Evolutionary conservation across 1,140 invertebrate genomes (phyloP).

Genomic region (Drosophila murphyi): DNA sequence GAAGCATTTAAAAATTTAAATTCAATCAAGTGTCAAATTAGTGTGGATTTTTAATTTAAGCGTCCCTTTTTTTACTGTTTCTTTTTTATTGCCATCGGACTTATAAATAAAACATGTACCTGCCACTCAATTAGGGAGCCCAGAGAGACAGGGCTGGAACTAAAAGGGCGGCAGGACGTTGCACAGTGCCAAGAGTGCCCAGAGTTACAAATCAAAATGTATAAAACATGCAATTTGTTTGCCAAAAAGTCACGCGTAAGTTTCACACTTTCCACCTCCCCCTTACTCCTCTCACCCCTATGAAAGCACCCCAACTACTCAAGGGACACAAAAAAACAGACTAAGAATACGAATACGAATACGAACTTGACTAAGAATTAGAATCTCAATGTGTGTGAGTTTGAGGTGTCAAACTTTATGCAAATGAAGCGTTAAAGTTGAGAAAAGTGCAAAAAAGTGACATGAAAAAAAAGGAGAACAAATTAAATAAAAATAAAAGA

Average conservation of each 20-base stretch:
- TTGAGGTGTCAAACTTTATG: slow-evolving; percentile 36
- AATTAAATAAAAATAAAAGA: slow-evolving; percentile 17
- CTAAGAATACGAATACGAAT: slow-evolving; percentile 23
- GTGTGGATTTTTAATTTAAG: slow-evolving; percentile 76
- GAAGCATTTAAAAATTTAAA: slow-evolving; percentile 68
- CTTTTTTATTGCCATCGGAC: slow-evolving; percentile 40
- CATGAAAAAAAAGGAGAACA: slow-evolving; percentile 31
- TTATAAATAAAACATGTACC: slow-evolving; percentile 79
- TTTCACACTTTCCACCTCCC: slow-evolving; percentile 16
- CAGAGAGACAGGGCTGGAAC: slow-evolving; percentile 9
- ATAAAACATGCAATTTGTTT: slow-evolving; percentile 83
- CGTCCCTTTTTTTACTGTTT: slow-evolving; percentile 39
- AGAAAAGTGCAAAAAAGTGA: slow-evolving; percentile 41
- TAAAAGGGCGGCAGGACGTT: not conserved
- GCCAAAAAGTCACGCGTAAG: slow-evolving; percentile 71
- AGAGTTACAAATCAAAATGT: slow-evolving; percentile 78
- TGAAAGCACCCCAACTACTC: not conserved
- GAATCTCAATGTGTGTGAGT: not conserved
- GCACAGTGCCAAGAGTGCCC: slow-evolving; percentile 48
- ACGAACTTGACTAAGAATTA: slow-evolving; percentile 1
- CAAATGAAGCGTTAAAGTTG: slow-evolving; percentile 53
- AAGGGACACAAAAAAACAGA: slow-evolving; percentile 14
- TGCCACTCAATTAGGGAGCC: slow-evolving; percentile 75
- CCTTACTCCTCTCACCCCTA: slow-evolving; percentile 12
- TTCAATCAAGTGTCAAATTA: slow-evolving; percentile 83